These are phyloP conservation scores for Rhipidura dahli DNA, from an alignment of 2,113 vertebrate species.

Conservation along the genomic window DNA sequence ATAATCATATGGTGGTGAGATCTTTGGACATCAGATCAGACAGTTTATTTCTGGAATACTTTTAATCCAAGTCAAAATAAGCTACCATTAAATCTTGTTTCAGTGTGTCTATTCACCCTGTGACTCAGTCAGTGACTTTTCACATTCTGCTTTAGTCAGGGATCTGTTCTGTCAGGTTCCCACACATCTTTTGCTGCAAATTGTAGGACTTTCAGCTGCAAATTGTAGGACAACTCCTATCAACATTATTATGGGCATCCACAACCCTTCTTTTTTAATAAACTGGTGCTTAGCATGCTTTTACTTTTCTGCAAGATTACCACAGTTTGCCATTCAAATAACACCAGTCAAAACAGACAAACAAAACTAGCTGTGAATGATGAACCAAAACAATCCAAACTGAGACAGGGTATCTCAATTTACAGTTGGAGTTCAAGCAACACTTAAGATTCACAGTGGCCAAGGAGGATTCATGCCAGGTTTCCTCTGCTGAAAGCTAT, in stretches of 20 bases:
- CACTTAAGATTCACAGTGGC: not conserved
- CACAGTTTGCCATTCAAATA: not conserved
- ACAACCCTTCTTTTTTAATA: not conserved
- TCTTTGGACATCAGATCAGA: not conserved
- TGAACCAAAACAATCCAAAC: not conserved
- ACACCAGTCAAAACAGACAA: not conserved
- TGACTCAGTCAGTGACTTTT: not conserved
- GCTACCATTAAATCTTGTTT: not conserved
- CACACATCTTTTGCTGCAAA: not conserved
- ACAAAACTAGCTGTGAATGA: not conserved
- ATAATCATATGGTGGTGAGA: not conserved
- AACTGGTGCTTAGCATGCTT: not conserved
- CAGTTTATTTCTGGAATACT: not conserved
- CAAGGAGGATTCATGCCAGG: not conserved
- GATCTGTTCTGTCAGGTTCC: not conserved
- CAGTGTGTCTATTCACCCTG: not conserved
- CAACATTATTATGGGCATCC: not conserved
- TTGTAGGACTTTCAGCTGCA: not conserved
- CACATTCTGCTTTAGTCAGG: not conserved
- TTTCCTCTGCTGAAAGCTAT: not conserved
- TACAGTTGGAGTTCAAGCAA: not conserved
- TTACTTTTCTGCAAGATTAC: not conserved
- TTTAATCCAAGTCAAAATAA: not conserved
- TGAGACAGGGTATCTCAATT: not conserved
- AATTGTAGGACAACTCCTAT: not conserved